phyloP scores from a whole-genome alignment of 2,888 invertebrate species.

The Euclidia mi region DNA sequence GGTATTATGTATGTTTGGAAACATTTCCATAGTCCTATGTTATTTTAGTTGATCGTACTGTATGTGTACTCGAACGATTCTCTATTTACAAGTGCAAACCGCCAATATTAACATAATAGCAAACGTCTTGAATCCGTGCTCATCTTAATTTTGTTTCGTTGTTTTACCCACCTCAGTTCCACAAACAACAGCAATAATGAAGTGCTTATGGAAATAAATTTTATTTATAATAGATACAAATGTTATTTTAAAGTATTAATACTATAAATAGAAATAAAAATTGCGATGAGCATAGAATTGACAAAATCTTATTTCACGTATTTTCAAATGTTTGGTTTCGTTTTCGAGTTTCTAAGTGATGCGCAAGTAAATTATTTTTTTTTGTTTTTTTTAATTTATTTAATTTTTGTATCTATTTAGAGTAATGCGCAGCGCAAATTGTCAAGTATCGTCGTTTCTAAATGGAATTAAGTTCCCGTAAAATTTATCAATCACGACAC shows the following conservation, averaged over 20 bases:
- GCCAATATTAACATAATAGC: slow-evolving; percentile 59
- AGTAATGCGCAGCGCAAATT: slow-evolving; percentile 65
- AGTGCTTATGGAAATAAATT: slow-evolving; percentile 53
- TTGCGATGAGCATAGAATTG: slow-evolving; percentile 83
- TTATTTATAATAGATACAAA: slow-evolving; percentile 51
- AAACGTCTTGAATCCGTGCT: slow-evolving; percentile 75
- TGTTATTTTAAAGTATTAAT: slow-evolving; percentile 53
- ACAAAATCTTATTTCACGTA: slow-evolving; percentile 84
- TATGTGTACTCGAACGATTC: slow-evolving; percentile 72
- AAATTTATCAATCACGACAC: slow-evolving; percentile 66
- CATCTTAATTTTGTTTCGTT: slow-evolving; percentile 75
- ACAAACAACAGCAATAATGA: slow-evolving; percentile 60
- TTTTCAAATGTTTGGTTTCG: slow-evolving; percentile 86
- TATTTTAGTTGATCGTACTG: slow-evolving; percentile 47
- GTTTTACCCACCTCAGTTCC: slow-evolving; percentile 49
- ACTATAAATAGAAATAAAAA: slow-evolving; percentile 61
- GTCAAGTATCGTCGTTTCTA: slow-evolving; percentile 72
- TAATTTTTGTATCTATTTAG: slow-evolving; percentile 58
- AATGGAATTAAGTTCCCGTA: slow-evolving; percentile 89
- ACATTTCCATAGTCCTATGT: slow-evolving; percentile 5
- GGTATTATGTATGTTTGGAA: neutral
- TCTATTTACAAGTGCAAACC: slow-evolving; percentile 69
- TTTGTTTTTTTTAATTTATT: slow-evolving; percentile 54
- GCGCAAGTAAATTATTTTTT: slow-evolving; percentile 58
- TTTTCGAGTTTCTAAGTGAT: slow-evolving; percentile 46